phyloP scores from a whole-genome alignment of 2,888 invertebrate species.

The Diaperis boleti region DNA sequence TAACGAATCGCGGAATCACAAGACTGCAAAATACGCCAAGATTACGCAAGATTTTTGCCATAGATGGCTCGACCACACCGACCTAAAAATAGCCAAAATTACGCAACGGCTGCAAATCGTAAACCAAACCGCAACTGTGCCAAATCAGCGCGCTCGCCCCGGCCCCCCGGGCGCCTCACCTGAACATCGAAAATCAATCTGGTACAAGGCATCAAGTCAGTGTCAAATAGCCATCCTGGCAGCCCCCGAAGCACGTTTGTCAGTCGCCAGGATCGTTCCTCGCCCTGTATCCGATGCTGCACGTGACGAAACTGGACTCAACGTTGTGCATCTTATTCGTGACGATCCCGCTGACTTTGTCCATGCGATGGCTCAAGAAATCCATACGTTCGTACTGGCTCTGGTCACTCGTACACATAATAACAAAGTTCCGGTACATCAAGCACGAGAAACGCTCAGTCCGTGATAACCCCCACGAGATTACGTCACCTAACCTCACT shows the following conservation, averaged over 20 bases:
- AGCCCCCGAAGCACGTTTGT: conserved; percentile 60
- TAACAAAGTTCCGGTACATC: conserved; percentile 47
- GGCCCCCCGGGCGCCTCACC: conserved; percentile 20
- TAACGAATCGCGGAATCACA: too few relatives aligned
- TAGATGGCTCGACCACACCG: too few relatives aligned
- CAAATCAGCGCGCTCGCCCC: neutral
- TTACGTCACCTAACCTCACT: conserved; percentile 58
- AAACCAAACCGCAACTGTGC: neutral
- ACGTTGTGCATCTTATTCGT: conserved; percentile 63
- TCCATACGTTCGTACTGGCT: conserved; percentile 51
- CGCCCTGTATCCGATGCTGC: conserved; percentile 63
- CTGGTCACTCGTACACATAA: conserved; percentile 59
- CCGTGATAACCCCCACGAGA: conserved; percentile 6
- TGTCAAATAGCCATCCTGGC: conserved; percentile 59
- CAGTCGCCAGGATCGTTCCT: conserved; percentile 73
- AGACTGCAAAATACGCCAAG: neutral
- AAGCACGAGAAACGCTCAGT: conserved; percentile 14
- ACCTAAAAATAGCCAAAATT: conserved; percentile 1
- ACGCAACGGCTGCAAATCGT: neutral
- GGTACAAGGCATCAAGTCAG: conserved; percentile 56
- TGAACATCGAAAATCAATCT: conserved; percentile 37
- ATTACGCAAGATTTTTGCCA: conserved; percentile 5
- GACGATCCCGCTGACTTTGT: conserved; percentile 60
- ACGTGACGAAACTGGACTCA: conserved; percentile 58
- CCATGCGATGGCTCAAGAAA: conserved; percentile 54